phyloP scores from a whole-genome alignment of 2,797 vertebrate species.

The Hylomyscus alleni region DNA sequence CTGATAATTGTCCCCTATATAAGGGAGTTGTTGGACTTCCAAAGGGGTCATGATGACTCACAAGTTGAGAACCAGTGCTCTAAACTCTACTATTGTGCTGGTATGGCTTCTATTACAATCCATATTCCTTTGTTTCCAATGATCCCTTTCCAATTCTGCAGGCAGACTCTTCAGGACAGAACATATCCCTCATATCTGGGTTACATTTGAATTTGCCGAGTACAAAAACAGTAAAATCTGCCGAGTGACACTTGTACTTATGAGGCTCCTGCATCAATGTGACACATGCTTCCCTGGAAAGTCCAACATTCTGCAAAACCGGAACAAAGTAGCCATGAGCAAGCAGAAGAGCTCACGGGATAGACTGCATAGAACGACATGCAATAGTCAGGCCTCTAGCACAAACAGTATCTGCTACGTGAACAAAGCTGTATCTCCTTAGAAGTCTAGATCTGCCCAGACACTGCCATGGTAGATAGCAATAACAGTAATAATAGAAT shows the following conservation, averaged over 20 bases:
- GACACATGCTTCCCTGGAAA: slow-evolving; percentile 24
- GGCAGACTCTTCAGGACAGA: slow-evolving; percentile 1
- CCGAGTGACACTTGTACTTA: slow-evolving; percentile 52
- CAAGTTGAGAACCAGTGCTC: background rate
- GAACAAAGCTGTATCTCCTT: background rate
- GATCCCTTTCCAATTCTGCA: background rate
- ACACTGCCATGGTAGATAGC: background rate
- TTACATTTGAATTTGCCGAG: slow-evolving; percentile 43
- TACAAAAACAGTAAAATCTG: slow-evolving; percentile 4
- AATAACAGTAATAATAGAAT: background rate
- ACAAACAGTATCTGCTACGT: background rate
- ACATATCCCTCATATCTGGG: background rate
- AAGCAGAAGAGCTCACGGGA: background rate
- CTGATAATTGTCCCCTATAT: no score
- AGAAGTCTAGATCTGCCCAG: background rate
- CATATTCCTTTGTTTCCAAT: slow-evolving; percentile 24
- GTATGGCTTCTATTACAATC: background rate
- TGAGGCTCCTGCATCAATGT: background rate
- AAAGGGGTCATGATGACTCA: background rate
- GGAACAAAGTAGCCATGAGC: slow-evolving; percentile 23
- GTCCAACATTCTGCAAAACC: background rate
- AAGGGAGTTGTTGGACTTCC: no score
- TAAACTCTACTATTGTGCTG: background rate
- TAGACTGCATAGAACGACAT: slow-evolving; percentile 7
- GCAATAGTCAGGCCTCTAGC: background rate